Conservation (phyloP, 92 coral and sea anemone species). For the Blastomussa wellsi region DNA sequence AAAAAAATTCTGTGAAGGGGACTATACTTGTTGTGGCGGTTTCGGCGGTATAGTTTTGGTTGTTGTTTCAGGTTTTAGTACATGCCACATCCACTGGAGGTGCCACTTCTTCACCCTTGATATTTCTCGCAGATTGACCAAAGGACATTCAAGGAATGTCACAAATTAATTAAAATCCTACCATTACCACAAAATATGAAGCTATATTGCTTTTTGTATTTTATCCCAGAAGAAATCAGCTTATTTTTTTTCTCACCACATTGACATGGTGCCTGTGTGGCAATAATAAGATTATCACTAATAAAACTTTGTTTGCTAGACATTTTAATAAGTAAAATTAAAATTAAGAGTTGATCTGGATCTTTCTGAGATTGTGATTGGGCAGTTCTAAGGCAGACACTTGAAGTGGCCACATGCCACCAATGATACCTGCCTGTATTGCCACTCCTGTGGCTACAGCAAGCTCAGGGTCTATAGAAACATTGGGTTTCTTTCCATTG, state of each 20-base stretch:
- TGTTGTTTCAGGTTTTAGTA: no score
- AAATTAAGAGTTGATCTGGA: slow-evolving; percentile 47
- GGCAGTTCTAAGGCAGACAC: slow-evolving; percentile 95
- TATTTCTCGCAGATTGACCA: neutral
- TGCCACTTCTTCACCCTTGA: neutral
- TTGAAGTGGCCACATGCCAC: slow-evolving; percentile 99
- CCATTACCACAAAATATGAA: no score
- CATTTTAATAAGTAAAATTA: neutral
- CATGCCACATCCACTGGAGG: neutral
- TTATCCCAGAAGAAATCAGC: neutral
- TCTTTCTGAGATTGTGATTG: slow-evolving; percentile 77
- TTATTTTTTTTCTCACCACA: neutral
- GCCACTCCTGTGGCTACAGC: slow-evolving; percentile 99
- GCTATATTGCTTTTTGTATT: neutral
- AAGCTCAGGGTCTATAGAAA: slow-evolving; percentile 94
- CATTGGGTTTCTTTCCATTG: slow-evolving; percentile 93
- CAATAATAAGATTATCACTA: neutral
- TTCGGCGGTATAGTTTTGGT: no score
- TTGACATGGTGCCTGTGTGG: no score
- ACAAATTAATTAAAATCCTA: no score
- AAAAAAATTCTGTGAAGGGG: no score
- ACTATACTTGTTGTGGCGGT: no score
- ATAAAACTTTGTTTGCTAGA: neutral
- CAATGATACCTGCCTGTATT: slow-evolving; percentile 96
- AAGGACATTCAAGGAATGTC: neutral